A percentile compares a stretch with the other conserved stretches of the same genome.
Conservation (phyloP, 2,113 vertebrate genomes). For the Mobula birostris region DNA sequence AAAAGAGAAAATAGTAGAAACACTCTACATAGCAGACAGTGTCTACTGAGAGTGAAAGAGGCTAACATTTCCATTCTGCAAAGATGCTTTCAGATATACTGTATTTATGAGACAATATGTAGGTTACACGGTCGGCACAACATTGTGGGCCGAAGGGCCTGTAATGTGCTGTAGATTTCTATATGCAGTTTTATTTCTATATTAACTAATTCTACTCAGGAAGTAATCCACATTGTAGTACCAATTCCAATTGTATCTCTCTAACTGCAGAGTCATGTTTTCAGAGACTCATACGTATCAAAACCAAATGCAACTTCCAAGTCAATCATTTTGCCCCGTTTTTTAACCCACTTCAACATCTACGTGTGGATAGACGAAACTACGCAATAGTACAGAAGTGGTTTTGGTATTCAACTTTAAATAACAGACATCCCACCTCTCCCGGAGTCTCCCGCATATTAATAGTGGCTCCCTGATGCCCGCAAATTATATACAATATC, state of each 20-base stretch:
- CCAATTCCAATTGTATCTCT: background rate
- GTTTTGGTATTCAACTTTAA: background rate
- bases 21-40: too few relatives aligned
- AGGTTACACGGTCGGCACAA: too few relatives aligned
- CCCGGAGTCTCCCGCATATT: too few relatives aligned
- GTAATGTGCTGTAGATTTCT: background rate
- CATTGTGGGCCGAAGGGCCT: too few relatives aligned
- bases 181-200: background rate
- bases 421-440: background rate
- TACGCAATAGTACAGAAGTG: background rate
- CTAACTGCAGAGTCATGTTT: background rate
- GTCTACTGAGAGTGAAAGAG: too few relatives aligned
- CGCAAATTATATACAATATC: too few relatives aligned
- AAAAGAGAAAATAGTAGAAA: too few relatives aligned
- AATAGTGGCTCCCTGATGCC: too few relatives aligned
- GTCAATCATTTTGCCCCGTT: background rate
- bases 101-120: too few relatives aligned
- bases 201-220: background rate
- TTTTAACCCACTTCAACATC: background rate
- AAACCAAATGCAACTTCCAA: background rate
- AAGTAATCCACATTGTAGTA: background rate
- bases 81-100: background rate
- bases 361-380: background rate
- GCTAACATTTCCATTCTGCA: background rate
- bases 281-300: background rate